Evolutionary conservation across 1,140 invertebrate genomes (phyloP).

Genomic region (Achatina immaculata): DNA sequence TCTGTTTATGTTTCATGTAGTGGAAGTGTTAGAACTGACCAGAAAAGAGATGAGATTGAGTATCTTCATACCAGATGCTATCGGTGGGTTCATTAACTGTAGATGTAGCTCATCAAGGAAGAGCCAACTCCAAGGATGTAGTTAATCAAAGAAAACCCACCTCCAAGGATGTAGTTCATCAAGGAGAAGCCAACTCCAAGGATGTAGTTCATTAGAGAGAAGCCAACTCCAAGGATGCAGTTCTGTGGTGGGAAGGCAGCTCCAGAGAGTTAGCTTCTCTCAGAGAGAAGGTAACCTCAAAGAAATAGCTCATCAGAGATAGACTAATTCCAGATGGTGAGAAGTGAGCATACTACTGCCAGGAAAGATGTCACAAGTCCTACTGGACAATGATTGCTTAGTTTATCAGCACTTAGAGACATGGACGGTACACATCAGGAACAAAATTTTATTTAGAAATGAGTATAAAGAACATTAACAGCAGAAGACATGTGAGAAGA

Average conservation of each 20-base stretch:
- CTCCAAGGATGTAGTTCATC: neutral
- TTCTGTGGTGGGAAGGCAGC: neutral
- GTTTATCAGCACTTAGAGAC: too few relatives aligned
- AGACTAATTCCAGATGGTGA: too few relatives aligned
- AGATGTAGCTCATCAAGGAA: neutral
- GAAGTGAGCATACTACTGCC: too few relatives aligned
- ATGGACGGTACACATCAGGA: too few relatives aligned
- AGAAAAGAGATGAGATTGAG: too few relatives aligned
- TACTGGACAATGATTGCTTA: too few relatives aligned
- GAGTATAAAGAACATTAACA: too few relatives aligned
- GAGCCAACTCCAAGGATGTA: neutral
- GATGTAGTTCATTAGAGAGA: neutral
- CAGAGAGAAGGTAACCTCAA: neutral
- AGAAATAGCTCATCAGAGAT: too few relatives aligned
- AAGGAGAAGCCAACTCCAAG: neutral
- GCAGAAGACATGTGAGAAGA: too few relatives aligned
- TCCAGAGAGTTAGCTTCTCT: neutral
- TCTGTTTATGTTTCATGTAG: neutral
- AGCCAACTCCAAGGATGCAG: neutral
- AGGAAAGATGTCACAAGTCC: too few relatives aligned
- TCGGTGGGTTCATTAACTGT: neutral
- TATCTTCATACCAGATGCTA: neutral
- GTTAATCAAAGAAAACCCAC: neutral
- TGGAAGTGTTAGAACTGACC: too few relatives aligned
- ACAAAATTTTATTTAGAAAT: too few relatives aligned